Evolutionary conservation across 2,113 vertebrate species (phyloP).

Genomic region (Ranitomeya variabilis): DNA sequence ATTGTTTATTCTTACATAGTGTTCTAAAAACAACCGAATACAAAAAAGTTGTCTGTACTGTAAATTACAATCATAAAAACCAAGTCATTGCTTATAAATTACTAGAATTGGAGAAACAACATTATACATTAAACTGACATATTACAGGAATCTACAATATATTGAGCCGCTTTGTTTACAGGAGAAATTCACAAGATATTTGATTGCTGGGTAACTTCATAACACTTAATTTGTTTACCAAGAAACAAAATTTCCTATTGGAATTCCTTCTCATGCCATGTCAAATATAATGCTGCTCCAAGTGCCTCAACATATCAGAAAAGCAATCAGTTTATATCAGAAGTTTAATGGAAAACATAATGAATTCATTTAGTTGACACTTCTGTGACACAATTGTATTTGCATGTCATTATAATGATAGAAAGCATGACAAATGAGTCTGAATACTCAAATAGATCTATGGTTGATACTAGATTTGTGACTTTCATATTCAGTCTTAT

Average conservation of each 20-base stretch:
- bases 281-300: conserved; percentile 5
- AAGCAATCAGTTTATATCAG: conserved; percentile 7
- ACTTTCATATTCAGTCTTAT: background rate
- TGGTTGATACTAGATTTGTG: background rate
- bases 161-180: background rate
- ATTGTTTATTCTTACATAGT: background rate
- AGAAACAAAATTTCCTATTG: background rate
- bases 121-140: background rate
- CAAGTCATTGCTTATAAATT: background rate
- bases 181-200: background rate
- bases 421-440: background rate
- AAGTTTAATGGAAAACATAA: background rate
- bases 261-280: conserved; percentile 13
- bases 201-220: background rate
- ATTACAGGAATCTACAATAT: background rate
- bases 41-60: background rate
- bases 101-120: background rate
- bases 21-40: background rate
- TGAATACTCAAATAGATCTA: background rate
- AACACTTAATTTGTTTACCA: background rate
- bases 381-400: conserved; percentile 16
- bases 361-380: background rate
- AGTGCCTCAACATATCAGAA: conserved; percentile 7
- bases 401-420: conserved; percentile 16
- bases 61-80: background rate